Base-by-base conservation (phyloP, 1,140 invertebrate genomes). In the Araneus ventricosus region DNA sequence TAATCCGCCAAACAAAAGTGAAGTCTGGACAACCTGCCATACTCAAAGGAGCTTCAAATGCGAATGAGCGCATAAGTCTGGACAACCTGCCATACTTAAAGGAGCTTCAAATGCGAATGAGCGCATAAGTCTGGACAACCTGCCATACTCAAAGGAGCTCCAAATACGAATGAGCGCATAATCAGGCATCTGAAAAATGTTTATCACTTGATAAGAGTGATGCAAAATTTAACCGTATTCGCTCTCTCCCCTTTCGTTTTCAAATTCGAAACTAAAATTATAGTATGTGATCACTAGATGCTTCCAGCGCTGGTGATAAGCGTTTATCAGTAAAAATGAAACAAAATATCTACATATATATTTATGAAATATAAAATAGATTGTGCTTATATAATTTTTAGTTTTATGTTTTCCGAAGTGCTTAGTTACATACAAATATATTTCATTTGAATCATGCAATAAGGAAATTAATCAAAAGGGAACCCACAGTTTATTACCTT, bases 1-100 rank as follows among this genome's bases (percentile, higher is more conserved):
- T 59, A 30, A 90, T 90, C n/a, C 45, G 17, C 70, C 70, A 90
- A n/a, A 59, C 59, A 27, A 90, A 80, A 24, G 67, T 90, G 27
- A 90, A 90, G 0, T 59, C 84, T 0, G 10, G 20, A 75, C 30
- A 1, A 22, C 34, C 34, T 17, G 4, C 30, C 70, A 75, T 37
- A 22, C 34, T 37, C 0, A 70, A 70, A 70, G 10, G n/a, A n/a
- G n/a, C n/a, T n/a, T n/a, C n/a, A n/a, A 57, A 17, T 57, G 52
- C 52, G 17, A 57, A 57, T 57, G 52, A 57, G 0, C 17, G 52
- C 17, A 1, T n/a, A 90, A 90, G 0, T 59, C 84, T 0, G 10
- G 20, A 75, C 30, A 1, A 22, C 34, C 34, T 17, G 4, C 30
- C 70, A 75, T 37, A 22, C 34, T 37, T 0, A 70, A 70, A 70